These are phyloP conservation scores for Ectobius pallidus DNA, from an alignment of 2,888 invertebrate genomes.

Conservation along the genomic window DNA sequence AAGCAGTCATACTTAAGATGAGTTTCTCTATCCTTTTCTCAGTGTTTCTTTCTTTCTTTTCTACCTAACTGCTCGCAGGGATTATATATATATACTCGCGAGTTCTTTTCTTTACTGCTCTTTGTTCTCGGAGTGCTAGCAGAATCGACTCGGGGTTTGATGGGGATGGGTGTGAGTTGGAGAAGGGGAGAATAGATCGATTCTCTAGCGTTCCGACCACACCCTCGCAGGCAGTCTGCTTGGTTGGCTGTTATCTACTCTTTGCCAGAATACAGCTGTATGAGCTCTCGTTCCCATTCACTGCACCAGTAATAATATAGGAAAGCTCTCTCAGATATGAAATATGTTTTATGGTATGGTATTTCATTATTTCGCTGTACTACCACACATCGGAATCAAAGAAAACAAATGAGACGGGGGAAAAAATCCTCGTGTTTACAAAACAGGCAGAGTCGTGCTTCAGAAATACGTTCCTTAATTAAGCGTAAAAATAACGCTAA, in stretches of 20 bases:
- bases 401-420: neutral
- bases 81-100: constrained; percentile 4
- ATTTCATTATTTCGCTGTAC: neutral
- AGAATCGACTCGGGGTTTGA: neutral
- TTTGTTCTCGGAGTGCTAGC: neutral
- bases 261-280: neutral
- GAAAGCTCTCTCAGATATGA: neutral
- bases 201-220: constrained; percentile 13
- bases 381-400: neutral
- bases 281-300: neutral
- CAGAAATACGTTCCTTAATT: too few species aligned
- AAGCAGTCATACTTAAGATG: constrained; percentile 22
- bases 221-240: constrained; percentile 5
- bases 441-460: neutral
- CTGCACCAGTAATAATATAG: neutral
- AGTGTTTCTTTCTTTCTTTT: constrained; percentile 1
- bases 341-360: neutral
- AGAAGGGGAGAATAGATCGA: constrained; percentile 12
- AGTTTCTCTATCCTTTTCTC: neutral
- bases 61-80: neutral
- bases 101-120: neutral
- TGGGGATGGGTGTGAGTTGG: neutral
- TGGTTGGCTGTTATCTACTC: constrained; percentile 9
- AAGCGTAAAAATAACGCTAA: too few species aligned
- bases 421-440: neutral